phyloP scores from a whole-genome alignment of 2,797 vertebrate genomes.

The Alca torda region DNA sequence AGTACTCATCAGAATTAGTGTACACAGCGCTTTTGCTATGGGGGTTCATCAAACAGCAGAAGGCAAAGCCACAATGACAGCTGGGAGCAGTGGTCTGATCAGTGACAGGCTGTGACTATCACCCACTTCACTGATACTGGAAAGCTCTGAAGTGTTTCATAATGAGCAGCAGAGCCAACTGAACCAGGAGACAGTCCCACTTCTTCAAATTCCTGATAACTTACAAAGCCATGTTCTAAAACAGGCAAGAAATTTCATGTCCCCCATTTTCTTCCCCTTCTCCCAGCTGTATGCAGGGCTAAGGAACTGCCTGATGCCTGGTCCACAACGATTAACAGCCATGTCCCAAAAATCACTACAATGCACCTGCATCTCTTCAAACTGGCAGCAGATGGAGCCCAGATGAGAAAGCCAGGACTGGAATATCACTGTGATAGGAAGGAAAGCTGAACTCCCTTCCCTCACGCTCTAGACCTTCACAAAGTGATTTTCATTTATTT shows the following conservation, averaged over 20 bases:
- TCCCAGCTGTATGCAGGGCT: neutral
- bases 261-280: neutral
- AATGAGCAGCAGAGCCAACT: neutral
- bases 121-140: fast-evolving
- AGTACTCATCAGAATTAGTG: neutral
- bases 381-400: neutral
- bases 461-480: neutral
- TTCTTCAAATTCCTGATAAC: neutral
- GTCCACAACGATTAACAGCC: neutral
- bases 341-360: neutral
- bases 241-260: neutral
- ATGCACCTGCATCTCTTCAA: neutral
- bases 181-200: neutral
- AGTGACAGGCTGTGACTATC: neutral
- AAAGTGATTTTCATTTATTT: neutral
- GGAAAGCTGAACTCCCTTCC: neutral
- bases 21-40: neutral
- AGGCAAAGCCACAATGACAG: neutral
- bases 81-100: neutral
- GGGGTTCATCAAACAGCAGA: neutral
- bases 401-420: neutral
- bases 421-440: neutral
- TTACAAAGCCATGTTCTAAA: neutral
- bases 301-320: neutral
- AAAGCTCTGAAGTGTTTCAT: neutral